Conservation (phyloP, 2,113 vertebrate species). For the Brachionichthys hirsutus region DNA sequence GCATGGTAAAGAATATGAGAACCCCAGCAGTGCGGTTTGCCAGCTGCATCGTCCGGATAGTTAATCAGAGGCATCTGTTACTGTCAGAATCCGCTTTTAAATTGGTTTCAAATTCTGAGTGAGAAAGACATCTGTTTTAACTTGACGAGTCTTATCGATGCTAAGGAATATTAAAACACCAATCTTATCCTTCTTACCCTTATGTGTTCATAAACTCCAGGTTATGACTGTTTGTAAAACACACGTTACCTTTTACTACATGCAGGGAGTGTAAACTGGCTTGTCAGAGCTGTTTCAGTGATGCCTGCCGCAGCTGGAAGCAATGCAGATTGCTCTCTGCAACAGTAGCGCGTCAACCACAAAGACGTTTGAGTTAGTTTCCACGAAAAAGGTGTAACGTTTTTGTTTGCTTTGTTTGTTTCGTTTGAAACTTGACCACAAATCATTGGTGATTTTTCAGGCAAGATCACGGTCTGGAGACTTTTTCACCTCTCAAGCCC, state of each 20-base stretch:
- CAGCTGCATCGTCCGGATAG: neutral
- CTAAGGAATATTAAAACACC: neutral
- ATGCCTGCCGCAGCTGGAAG: neutral
- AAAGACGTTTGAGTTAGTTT: too few species aligned
- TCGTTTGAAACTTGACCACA: neutral
- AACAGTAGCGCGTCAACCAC: neutral
- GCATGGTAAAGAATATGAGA: neutral
- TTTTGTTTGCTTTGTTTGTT: neutral
- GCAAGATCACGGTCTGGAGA: neutral
- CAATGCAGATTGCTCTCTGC: neutral
- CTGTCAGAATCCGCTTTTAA: conserved; percentile 6
- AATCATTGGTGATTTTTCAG: neutral
- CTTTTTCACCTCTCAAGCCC: neutral
- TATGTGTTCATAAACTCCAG: too few species aligned
- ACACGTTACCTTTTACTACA: too few species aligned
- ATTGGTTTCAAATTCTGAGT: neutral
- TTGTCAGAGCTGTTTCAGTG: too few species aligned
- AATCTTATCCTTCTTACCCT: too few species aligned
- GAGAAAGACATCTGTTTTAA: neutral
- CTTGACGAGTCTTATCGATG: too few species aligned
- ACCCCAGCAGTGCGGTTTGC: neutral
- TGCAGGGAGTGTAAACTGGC: too few species aligned
- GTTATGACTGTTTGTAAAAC: too few species aligned
- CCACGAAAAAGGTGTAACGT: neutral
- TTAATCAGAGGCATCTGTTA: conserved; percentile 13